Conservation (phyloP, 2,113 vertebrate species). For the Thymallus thymallus region DNA sequence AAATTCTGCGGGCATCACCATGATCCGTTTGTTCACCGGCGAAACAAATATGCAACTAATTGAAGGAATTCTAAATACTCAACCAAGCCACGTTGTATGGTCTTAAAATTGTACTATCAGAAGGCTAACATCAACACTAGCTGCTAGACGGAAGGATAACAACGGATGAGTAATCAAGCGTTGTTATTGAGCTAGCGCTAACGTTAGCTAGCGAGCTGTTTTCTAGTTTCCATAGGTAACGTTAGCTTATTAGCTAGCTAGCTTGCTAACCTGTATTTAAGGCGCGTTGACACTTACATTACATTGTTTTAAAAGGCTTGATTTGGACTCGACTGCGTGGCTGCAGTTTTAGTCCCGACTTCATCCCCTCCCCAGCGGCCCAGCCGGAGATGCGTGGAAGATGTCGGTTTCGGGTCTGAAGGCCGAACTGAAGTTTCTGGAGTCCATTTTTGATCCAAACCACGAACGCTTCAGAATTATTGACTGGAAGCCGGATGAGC, state of each 20-base stretch:
- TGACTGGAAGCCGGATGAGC: conserved; percentile 94
- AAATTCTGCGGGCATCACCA: conserved; percentile 37
- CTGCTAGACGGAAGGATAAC: conserved; percentile 65
- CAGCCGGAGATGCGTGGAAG: conserved; percentile 86
- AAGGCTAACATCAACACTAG: conserved; percentile 58
- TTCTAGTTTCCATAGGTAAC: conserved; percentile 28
- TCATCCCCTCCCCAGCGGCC: conserved; percentile 69
- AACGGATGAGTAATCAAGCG: conserved; percentile 50
- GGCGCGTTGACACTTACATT: neutral
- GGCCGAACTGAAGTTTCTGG: conserved; percentile 96
- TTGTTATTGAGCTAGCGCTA: conserved; percentile 46
- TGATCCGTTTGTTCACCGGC: conserved; percentile 10
- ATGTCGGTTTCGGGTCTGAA: conserved; percentile 97
- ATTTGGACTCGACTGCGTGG: conserved; percentile 33
- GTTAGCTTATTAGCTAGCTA: conserved; percentile 45
- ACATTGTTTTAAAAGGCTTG: conserved; percentile 14
- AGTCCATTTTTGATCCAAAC: conserved; percentile 94
- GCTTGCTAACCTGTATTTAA: conserved; percentile 15
- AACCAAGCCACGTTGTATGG: conserved; percentile 20
- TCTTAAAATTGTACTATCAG: conserved; percentile 40
- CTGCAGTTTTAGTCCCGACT: conserved; percentile 59
- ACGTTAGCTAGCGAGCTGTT: too few species aligned
- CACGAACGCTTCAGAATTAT: conserved; percentile 95
- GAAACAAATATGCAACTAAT: conserved; percentile 19
- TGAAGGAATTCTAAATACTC: conserved; percentile 31